phyloP scores from a whole-genome alignment of 2,113 vertebrate species.

The Chaetura pelagica region DNA sequence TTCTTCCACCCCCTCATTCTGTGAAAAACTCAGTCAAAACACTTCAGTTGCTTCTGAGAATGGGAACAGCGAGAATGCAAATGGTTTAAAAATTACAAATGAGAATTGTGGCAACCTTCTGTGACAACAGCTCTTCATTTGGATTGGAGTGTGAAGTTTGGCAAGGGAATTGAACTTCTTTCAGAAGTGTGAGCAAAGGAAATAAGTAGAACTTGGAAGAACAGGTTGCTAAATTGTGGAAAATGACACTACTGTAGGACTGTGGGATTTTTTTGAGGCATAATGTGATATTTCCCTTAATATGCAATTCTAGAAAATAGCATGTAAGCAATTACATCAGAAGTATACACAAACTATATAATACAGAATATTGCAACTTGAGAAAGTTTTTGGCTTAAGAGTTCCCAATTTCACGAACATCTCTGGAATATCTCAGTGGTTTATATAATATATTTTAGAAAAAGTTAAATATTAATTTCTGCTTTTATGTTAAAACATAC shows the following conservation, averaged over 20 bases:
- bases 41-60: slow-evolving; percentile 15
- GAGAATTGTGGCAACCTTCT: slow-evolving; percentile 29
- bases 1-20: neutral
- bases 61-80: neutral
- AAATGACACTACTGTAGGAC: neutral
- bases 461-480: neutral
- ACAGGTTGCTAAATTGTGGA: neutral
- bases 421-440: neutral
- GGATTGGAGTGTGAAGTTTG: neutral
- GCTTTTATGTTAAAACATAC: neutral
- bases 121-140: neutral
- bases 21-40: slow-evolving; percentile 41
- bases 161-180: neutral
- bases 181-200: neutral
- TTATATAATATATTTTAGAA: neutral
- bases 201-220: neutral
- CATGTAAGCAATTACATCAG: neutral
- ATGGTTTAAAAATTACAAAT: neutral
- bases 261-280: neutral
- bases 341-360: neutral
- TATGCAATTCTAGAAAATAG: neutral
- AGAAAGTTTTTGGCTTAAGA: neutral
- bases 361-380: neutral
- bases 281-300: neutral
- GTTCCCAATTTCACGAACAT: neutral